Percentiles rank a stretch among this genome's conserved stretches.
These are phyloP conservation scores for Diachasmimorpha longicaudata DNA, from an alignment of 1,140 invertebrate genomes.

Conservation along the genomic window DNA sequence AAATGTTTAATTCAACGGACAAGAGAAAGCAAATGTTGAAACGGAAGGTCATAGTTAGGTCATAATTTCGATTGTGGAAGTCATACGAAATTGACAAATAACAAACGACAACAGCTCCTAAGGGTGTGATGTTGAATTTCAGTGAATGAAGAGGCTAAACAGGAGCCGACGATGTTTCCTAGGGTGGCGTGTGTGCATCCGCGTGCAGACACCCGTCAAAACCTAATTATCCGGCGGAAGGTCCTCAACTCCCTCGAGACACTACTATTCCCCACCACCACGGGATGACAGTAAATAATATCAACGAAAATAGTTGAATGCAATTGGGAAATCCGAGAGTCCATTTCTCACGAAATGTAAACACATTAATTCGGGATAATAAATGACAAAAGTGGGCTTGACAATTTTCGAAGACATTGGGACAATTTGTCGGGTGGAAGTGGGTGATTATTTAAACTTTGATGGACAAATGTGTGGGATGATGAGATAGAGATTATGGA, in stretches of 20 bases:
- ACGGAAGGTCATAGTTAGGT: not conserved
- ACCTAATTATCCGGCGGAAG: slow-evolving; percentile 49
- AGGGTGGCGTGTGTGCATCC: slow-evolving; percentile 10
- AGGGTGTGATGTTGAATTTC: slow-evolving; percentile 1
- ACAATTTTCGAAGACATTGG: not conserved
- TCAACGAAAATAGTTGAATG: slow-evolving; percentile 5
- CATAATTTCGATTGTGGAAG: too few species aligned
- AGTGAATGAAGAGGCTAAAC: slow-evolving; percentile 31
- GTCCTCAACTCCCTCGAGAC: slow-evolving; percentile 40
- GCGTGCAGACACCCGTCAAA: slow-evolving; percentile 41
- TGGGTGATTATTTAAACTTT: not conserved
- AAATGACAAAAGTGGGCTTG: not conserved
- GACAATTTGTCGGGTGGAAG: not conserved
- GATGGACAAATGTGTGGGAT: not conserved
- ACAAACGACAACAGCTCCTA: not conserved
- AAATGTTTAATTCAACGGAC: not conserved
- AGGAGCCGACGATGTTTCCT: slow-evolving; percentile 31
- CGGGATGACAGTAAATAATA: slow-evolving; percentile 24
- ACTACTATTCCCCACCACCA: not conserved
- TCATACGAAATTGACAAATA: not conserved
- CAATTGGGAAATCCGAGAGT: not conserved
- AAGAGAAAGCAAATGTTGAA: not conserved
- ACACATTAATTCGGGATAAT: slow-evolving; percentile 1
- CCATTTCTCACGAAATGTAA: not conserved
- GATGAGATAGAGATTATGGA: not conserved